These are phyloP conservation scores for Sinhomidia bicolor DNA, from an alignment of 2,888 invertebrate species.

Conservation along the genomic window DNA sequence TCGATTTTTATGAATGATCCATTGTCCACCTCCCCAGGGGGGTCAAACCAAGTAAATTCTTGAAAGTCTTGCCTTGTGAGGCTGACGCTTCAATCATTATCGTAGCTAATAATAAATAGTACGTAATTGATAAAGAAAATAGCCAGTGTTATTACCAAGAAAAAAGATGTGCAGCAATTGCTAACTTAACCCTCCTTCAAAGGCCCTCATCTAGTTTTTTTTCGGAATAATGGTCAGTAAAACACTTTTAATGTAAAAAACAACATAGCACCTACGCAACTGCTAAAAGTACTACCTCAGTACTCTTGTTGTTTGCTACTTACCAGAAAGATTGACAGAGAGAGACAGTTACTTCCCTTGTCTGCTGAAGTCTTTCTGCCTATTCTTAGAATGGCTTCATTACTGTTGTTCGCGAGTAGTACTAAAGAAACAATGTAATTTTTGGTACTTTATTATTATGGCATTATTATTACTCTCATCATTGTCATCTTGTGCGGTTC, in stretches of 20 bases:
- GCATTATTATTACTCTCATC: constrained; percentile 2
- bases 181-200: too few relatives aligned
- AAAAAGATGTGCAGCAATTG: neutral
- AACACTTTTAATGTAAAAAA: too few relatives aligned
- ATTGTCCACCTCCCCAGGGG: constrained; percentile 43
- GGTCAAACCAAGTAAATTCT: neutral
- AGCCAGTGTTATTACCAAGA: neutral
- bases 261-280: too few relatives aligned
- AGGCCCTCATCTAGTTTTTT: too few relatives aligned
- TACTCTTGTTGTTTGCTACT: too few relatives aligned
- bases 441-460: neutral
- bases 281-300: too few relatives aligned
- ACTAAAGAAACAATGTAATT: constrained; percentile 12
- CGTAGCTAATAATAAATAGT: too few relatives aligned
- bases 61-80: neutral
- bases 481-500: constrained; percentile 9
- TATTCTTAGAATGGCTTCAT: neutral
- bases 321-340: too few relatives aligned
- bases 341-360: neutral
- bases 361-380: neutral
- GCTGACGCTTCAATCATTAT: neutral
- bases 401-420: neutral
- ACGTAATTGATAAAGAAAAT: neutral
- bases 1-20: constrained; percentile 49
- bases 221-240: too few relatives aligned